Evolutionary conservation across 2,797 vertebrate genomes (phyloP).

Genomic region (Gastrophryne carolinensis): DNA sequence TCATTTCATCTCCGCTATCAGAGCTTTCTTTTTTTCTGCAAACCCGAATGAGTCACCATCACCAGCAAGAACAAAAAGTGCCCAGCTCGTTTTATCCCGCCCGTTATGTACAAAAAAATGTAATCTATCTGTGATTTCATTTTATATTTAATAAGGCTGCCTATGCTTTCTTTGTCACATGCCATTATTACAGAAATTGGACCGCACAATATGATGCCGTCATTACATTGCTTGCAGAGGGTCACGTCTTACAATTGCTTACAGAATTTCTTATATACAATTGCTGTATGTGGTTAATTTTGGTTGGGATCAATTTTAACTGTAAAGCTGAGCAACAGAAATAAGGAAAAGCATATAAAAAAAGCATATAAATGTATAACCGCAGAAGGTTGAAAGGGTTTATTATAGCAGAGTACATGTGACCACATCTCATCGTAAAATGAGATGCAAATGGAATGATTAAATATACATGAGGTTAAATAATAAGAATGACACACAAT

Average conservation of each 20-base stretch:
- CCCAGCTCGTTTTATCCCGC: slow-evolving; percentile 20
- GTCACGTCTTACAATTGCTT: not conserved
- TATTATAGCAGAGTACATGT: not conserved
- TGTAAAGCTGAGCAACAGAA: too few species aligned
- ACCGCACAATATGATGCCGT: not conserved
- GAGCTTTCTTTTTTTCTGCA: slow-evolving; percentile 3
- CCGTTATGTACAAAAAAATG: slow-evolving; percentile 24
- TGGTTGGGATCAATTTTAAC: too few species aligned
- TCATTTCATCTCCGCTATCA: slow-evolving; percentile 14
- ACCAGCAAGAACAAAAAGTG: slow-evolving; percentile 27
- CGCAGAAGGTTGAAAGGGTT: not conserved
- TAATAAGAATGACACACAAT: too few species aligned
- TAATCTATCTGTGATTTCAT: slow-evolving; percentile 2
- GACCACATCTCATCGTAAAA: not conserved
- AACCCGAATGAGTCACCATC: slow-evolving; percentile 45
- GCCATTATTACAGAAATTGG: slow-evolving; percentile 5
- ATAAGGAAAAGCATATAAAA: too few species aligned
- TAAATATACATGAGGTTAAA: too few species aligned
- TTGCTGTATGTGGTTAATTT: too few species aligned
- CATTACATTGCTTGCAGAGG: not conserved
- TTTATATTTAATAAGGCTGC: slow-evolving; percentile 6
- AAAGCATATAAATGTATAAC: too few species aligned
- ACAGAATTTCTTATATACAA: not conserved
- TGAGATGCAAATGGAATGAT: too few species aligned
- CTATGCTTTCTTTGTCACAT: not conserved